Conservation (phyloP, 2,797 vertebrate species). For the Chelidonichthys spinosus region DNA sequence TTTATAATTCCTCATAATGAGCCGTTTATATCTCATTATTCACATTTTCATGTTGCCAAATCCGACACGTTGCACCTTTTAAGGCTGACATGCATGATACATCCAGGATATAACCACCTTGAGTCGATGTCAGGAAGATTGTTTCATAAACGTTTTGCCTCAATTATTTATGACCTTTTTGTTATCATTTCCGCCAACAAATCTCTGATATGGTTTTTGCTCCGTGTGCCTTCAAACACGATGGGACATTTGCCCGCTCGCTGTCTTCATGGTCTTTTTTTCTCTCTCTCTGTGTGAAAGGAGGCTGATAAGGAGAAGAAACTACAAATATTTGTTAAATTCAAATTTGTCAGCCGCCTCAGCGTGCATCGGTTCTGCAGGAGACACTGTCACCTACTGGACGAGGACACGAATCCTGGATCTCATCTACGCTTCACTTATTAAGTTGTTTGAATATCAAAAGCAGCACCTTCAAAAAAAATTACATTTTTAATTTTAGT, state of each 20-base stretch:
- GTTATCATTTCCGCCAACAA: conserved; percentile 12
- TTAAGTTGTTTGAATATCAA: no score
- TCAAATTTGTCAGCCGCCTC: not conserved
- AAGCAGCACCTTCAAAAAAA: conserved; percentile 12
- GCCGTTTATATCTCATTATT: not conserved
- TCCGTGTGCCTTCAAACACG: conserved; percentile 60
- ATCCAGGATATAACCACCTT: not conserved
- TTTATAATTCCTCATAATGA: not conserved
- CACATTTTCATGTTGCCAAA: not conserved
- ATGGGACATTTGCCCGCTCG: conserved; percentile 17
- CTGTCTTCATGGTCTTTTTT: conserved; percentile 5
- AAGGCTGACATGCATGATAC: conserved; percentile 25
- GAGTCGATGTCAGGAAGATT: conserved; percentile 19
- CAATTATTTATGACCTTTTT: not conserved
- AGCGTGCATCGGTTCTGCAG: conserved; percentile 8
- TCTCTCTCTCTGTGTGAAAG: not conserved
- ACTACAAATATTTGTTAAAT: not conserved
- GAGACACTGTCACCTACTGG: conserved; percentile 70
- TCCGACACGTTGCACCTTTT: not conserved
- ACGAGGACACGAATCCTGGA: not conserved
- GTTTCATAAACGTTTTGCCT: not conserved
- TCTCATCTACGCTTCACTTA: no score
- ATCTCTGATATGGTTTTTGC: conserved; percentile 48
- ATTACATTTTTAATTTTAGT: not conserved
- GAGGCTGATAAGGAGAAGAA: not conserved